These are phyloP conservation scores for Oscheius sp. DNA, from an alignment of 2,888 invertebrate species.

Conservation along the genomic window DNA sequence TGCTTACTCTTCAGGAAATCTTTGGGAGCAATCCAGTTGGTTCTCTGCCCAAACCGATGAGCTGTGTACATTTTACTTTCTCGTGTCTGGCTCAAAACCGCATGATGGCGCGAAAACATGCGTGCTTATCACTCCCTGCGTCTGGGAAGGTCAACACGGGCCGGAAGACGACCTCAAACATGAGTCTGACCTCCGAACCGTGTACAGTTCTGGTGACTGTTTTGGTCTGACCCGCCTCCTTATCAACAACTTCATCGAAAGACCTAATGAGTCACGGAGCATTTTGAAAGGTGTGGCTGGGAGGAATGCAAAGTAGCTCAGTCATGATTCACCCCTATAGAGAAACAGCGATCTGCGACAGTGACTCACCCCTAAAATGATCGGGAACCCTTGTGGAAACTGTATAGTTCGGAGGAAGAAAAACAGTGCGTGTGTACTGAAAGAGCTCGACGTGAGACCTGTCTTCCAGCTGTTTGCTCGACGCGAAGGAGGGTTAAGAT, in stretches of 20 bases:
- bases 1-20: too few relatives aligned
- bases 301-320: not conserved
- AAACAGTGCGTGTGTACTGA: slow-evolving; percentile 1
- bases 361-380: not conserved
- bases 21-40: too few relatives aligned
- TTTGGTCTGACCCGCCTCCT: too few relatives aligned
- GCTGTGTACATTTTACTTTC: too few relatives aligned
- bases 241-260: not conserved
- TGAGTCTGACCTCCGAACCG: too few relatives aligned
- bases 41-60: too few relatives aligned
- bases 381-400: not conserved
- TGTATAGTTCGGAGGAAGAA: not conserved
- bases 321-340: not conserved
- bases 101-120: too few relatives aligned
- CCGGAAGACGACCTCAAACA: too few relatives aligned
- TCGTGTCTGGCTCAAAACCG: too few relatives aligned
- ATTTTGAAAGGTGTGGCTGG: not conserved
- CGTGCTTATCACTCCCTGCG: too few relatives aligned
- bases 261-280: not conserved
- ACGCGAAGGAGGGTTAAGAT: not conserved
- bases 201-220: too few relatives aligned
- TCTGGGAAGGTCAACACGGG: too few relatives aligned
- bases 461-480: slow-evolving; percentile 26
- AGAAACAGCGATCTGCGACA: not conserved
- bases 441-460: slow-evolving; percentile 5